These are phyloP conservation scores for Notodonta dromedarius DNA, from an alignment of 2,888 invertebrate genomes.

Conservation along the genomic window DNA sequence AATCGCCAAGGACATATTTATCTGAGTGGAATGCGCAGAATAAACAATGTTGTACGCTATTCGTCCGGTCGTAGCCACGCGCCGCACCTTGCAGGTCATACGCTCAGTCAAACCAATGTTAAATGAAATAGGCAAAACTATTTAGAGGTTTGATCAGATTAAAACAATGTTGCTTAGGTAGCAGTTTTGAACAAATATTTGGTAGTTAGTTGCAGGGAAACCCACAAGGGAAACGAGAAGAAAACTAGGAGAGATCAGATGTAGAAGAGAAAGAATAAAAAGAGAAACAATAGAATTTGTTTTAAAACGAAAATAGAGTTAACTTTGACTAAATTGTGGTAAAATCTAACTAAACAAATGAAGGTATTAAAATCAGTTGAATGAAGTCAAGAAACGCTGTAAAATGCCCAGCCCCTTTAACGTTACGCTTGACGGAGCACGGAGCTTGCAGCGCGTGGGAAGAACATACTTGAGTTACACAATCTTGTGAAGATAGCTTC, in stretches of 20 bases:
- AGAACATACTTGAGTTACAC: slow-evolving; percentile 80
- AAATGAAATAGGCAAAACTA: background rate
- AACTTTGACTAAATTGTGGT: too few relatives aligned
- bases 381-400: slow-evolving; percentile 67
- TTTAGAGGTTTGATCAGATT: too few relatives aligned
- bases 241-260: too few relatives aligned
- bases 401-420: slow-evolving; percentile 76
- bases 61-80: slow-evolving; percentile 55
- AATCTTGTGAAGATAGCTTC: slow-evolving; percentile 73
- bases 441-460: slow-evolving; percentile 76
- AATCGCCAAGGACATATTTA: slow-evolving; percentile 81
- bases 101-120: slow-evolving; percentile 4
- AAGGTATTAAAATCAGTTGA: slow-evolving; percentile 59
- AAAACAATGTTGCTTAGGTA: too few relatives aligned
- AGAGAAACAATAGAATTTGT: too few relatives aligned
- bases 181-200: too few relatives aligned
- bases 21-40: slow-evolving; percentile 77
- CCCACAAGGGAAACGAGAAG: too few relatives aligned
- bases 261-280: too few relatives aligned
- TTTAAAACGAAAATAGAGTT: too few relatives aligned
- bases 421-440: slow-evolving; percentile 73
- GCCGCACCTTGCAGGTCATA: slow-evolving; percentile 54
- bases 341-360: slow-evolving; percentile 13
- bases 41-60: slow-evolving; percentile 76
- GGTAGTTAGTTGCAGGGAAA: too few relatives aligned